phyloP scores from a whole-genome alignment of 2,888 invertebrate genomes.

The Euphydryas editha region DNA sequence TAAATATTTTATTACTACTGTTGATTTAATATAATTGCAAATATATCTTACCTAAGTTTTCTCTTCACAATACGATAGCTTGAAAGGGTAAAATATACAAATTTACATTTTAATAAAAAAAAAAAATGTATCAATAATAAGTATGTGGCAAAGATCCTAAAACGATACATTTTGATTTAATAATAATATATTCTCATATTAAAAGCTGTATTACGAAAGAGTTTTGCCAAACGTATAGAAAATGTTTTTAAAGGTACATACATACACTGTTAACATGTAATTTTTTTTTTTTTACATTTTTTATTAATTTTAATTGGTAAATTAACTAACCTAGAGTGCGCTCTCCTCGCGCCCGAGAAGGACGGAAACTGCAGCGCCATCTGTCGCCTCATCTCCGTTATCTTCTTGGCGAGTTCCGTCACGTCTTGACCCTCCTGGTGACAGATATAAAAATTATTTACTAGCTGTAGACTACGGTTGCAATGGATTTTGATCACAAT shows the following conservation, averaged over 20 bases:
- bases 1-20: too few relatives aligned
- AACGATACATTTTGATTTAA: too few relatives aligned
- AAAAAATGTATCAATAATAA: too few relatives aligned
- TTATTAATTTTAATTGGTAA: not conserved
- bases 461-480: too few relatives aligned
- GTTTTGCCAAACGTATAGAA: too few relatives aligned
- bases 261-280: too few relatives aligned
- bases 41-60: slow-evolving; percentile 65
- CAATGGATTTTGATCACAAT: too few relatives aligned
- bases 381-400: slow-evolving; percentile 88
- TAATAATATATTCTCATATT: too few relatives aligned
- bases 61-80: slow-evolving; percentile 78
- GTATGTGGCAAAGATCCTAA: too few relatives aligned
- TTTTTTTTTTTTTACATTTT: not conserved
- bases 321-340: slow-evolving; percentile 65
- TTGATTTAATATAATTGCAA: not conserved
- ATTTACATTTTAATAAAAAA: not conserved
- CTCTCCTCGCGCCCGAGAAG: slow-evolving; percentile 57
- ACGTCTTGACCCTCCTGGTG: slow-evolving; percentile 91
- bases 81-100: slow-evolving; percentile 46
- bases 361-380: slow-evolving; percentile 72
- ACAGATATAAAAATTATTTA: not conserved
- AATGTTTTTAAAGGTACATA: too few relatives aligned
- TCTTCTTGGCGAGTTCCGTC: slow-evolving; percentile 89
- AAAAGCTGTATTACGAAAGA: too few relatives aligned